Percentiles rank a stretch among this genome's conserved stretches.
phyloP scores from a whole-genome alignment of 2,113 vertebrate genomes.

The Ptychochromis oligacanthus region DNA sequence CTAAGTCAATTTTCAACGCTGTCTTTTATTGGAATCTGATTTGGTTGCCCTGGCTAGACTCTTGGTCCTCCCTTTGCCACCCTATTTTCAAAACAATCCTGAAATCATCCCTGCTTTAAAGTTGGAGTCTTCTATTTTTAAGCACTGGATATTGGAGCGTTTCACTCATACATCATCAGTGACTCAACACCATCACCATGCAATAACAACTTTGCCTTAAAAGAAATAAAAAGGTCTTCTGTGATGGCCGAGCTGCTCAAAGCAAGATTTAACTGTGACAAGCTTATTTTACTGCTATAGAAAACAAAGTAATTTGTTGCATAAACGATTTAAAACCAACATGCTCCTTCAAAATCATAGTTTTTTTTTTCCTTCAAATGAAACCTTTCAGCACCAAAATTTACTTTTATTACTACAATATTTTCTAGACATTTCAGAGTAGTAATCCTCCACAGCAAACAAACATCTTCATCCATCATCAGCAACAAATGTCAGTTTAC shows the following conservation, averaged over 20 bases:
- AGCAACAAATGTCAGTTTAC: not conserved
- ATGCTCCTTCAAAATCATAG: not conserved
- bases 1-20: not conserved
- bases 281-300: not conserved
- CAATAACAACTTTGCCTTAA: not conserved
- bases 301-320: no score
- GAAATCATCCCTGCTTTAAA: not conserved
- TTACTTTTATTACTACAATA: not conserved
- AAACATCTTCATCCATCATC: not conserved
- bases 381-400: not conserved
- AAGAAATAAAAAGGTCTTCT: not conserved
- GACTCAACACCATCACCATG: not conserved
- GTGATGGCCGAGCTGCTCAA: not conserved
- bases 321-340: not conserved
- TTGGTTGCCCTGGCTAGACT: not conserved
- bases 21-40: not conserved
- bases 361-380: not conserved
- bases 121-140: not conserved
- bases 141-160: not conserved
- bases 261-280: not conserved
- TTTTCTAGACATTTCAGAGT: no score
- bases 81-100: fast-evolving
- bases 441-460: no score
- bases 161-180: not conserved
- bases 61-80: not conserved